Percentiles rank a stretch among this genome's conserved stretches.
Conservation (phyloP, 2,888 invertebrate genomes). For the Diaprepes abbreviatus region DNA sequence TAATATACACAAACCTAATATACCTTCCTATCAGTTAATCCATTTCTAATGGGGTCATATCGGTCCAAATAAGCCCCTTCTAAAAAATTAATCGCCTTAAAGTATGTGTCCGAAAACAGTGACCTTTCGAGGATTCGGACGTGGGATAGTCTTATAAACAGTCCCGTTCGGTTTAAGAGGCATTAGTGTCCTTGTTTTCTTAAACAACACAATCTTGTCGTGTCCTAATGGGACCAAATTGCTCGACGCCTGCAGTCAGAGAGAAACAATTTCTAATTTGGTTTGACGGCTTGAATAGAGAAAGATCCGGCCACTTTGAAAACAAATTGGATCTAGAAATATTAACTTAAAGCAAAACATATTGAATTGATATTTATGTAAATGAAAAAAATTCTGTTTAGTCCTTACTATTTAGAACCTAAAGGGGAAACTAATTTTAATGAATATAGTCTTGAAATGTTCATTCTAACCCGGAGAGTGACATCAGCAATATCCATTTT, state of each 20-base stretch:
- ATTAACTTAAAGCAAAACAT: no score
- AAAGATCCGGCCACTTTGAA: conserved; percentile 50
- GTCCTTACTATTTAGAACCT: no score
- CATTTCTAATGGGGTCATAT: not conserved
- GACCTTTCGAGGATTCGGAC: not conserved
- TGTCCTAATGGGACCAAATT: conserved; percentile 62
- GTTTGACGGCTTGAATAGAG: conserved; percentile 59
- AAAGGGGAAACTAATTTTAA: no score
- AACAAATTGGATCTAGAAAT: conserved; percentile 34
- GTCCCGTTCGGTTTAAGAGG: conserved; percentile 27
- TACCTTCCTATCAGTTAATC: not conserved
- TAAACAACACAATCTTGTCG: conserved; percentile 63
- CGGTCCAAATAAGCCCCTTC: conserved; percentile 7
- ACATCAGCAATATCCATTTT: no score
- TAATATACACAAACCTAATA: no score
- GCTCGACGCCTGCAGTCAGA: conserved; percentile 58
- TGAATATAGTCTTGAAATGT: no score
- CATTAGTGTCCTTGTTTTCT: conserved; percentile 57
- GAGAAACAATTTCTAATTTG: conserved; percentile 62
- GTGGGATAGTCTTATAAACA: conserved; percentile 30
- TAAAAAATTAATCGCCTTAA: conserved; percentile 31
- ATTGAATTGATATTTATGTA: no score
- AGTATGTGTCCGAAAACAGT: conserved; percentile 30
- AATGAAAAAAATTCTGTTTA: no score
- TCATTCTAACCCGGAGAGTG: no score